Percentiles rank a stretch among this genome's conserved stretches.
phyloP scores from a whole-genome alignment of 1,140 invertebrate genomes.

The Orchestia grillus region DNA sequence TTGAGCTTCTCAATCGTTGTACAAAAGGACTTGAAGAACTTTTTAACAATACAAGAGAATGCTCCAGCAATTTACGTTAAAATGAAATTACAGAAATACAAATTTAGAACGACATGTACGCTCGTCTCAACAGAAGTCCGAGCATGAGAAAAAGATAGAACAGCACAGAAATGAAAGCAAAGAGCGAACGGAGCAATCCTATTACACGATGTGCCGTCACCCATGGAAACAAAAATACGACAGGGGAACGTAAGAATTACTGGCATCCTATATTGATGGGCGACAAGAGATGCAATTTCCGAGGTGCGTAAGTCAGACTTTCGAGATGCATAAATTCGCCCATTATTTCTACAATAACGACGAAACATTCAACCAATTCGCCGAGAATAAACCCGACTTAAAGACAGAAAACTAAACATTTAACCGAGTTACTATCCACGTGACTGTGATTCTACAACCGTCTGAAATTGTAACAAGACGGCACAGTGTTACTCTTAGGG shows the following conservation, averaged over 20 bases:
- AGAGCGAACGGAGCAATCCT: too few species aligned
- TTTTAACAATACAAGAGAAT: neutral
- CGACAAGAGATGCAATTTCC: too few species aligned
- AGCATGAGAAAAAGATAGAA: too few species aligned
- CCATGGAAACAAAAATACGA: too few species aligned
- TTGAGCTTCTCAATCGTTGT: neutral
- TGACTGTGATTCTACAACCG: neutral
- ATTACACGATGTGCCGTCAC: too few species aligned
- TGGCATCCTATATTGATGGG: too few species aligned
- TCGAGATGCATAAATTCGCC: too few species aligned
- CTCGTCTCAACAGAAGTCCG: too few species aligned
- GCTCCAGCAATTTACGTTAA: neutral
- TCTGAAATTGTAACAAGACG: neutral
- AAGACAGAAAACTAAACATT: neutral
- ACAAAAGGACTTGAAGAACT: neutral
- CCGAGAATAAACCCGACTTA: neutral
- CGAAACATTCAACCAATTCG: neutral
- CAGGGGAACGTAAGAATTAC: too few species aligned
- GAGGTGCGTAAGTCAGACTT: too few species aligned
- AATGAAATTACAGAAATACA: neutral
- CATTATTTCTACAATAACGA: neutral
- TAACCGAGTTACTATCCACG: neutral
- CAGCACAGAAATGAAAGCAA: too few species aligned
- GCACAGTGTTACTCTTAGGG: neutral
- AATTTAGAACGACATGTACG: neutral